Evolutionary conservation across 2,797 vertebrate species (phyloP), one percentile per base, ranked within the genome.

Genomic region (Ispidina picta): DNA sequence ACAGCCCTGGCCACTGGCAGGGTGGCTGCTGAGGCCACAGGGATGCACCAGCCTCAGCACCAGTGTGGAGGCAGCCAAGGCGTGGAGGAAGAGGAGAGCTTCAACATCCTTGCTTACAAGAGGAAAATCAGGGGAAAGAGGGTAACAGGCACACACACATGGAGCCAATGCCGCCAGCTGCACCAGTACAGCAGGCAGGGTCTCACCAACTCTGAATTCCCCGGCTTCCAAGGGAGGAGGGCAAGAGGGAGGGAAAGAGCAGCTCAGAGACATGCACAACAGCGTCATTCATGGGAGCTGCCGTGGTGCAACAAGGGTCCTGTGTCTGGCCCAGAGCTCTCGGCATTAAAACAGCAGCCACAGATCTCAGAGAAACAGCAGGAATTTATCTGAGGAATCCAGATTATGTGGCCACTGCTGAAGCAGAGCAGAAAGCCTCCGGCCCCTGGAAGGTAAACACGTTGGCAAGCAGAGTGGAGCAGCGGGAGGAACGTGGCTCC

Each of bases 301-400:
- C 59, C 86, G 77, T 39, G 54, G 39, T 78, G 73, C 83, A 95
- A 96, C 92, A 96, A 96, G 93, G 87, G 79, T 94, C 92, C 95
- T 95, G 93, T 96, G 94, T 96, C 90, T 95, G 83, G 69, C 92
- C 88, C 16, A 1, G 84, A 85, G 93, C 87, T 90, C 92, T 3
- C 2, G 79, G 90, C 89, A 89, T 92, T 83, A 90, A 93, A 94
- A 77, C 79, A 90, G 86, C 90, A 85, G 84, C 90, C 90, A 64
- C 81, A 70, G 86, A 92, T 92, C 81, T 72, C 29, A 8, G 51
- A 74, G 75, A 83, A 96, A 90, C 76, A 95, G 92, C 65, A 84
- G 94, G 93, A 94, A 95, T 95, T 94, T 84, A 90, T 73, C 90
- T 25, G 7, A 94, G 94, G 94, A 96, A 96, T 95, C 93, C 3